phyloP scores from a whole-genome alignment of 2,113 vertebrate species.

The Seriola rivoliana region DNA sequence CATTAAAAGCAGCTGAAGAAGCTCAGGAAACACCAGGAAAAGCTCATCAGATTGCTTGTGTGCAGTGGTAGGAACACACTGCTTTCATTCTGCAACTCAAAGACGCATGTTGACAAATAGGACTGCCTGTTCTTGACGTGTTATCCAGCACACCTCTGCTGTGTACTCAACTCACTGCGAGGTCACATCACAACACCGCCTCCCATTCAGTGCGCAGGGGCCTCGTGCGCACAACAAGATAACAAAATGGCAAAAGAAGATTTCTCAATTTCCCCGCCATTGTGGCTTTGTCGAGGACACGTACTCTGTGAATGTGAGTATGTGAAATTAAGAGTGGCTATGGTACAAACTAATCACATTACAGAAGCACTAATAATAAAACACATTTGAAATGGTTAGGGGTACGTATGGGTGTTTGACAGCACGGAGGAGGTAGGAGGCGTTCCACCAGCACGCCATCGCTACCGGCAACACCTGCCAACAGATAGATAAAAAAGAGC shows the following conservation, averaged over 20 bases:
- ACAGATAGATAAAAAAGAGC: conserved; percentile 72
- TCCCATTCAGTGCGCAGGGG: conserved; percentile 5
- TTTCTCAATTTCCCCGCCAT: not conserved
- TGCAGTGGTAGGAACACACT: conserved; percentile 10
- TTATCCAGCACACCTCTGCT: conserved; percentile 18
- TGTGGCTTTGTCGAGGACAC: not conserved
- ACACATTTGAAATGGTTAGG: conserved; percentile 31
- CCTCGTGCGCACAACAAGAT: conserved; percentile 28
- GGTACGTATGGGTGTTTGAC: conserved; percentile 44
- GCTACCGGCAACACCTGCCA: conserved; percentile 76
- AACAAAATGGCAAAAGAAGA: conserved; percentile 17
- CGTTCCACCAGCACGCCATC: conserved; percentile 37
- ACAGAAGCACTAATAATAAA: conserved; percentile 53
- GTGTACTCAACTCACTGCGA: conserved; percentile 23
- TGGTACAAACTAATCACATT: conserved; percentile 64
- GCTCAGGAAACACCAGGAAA: not conserved
- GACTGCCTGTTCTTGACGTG: conserved; percentile 19
- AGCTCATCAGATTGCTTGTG: conserved; percentile 32
- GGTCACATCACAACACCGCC: conserved; percentile 41
- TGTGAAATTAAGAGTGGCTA: conserved; percentile 24
- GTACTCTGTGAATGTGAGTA: not conserved
- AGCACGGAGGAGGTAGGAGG: conserved; percentile 56
- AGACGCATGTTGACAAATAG: conserved; percentile 28
- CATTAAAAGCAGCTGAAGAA: conserved; percentile 31
- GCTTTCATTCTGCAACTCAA: conserved; percentile 43